These are phyloP conservation scores for Seira ritae DNA, from an alignment of 2,888 invertebrate genomes.

Conservation along the genomic window DNA sequence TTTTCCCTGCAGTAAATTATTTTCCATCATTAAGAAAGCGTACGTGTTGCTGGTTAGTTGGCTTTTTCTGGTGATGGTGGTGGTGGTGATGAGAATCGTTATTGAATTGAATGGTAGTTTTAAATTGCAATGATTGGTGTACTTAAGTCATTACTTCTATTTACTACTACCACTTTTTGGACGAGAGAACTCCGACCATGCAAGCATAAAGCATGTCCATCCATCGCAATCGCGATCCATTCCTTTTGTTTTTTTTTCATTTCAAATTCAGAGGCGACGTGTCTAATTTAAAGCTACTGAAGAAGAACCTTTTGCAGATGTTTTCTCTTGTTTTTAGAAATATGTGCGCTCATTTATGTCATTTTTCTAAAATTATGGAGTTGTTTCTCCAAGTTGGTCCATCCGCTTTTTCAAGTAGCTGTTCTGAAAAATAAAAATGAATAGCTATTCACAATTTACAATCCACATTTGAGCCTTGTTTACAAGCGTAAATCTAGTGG, in stretches of 20 bases:
- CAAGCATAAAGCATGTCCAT: too few relatives aligned
- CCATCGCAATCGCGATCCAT: too few relatives aligned
- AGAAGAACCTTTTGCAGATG: slow-evolving; percentile 21
- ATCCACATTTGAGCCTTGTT: background rate
- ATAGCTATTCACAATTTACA: slow-evolving; percentile 5
- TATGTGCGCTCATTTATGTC: slow-evolving; percentile 51
- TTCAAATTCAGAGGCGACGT: too few relatives aligned
- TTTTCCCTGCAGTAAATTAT: slow-evolving; percentile 21
- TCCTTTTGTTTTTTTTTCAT: too few relatives aligned
- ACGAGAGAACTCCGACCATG: too few relatives aligned
- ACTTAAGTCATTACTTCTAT: slow-evolving; percentile 43
- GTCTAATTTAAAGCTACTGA: too few relatives aligned
- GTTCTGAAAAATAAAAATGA: background rate
- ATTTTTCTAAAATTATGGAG: slow-evolving; percentile 40
- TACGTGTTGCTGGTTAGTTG: too few relatives aligned
- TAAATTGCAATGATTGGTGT: slow-evolving; percentile 9
- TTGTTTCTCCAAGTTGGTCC: background rate
- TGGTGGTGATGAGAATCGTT: slow-evolving; percentile 23
- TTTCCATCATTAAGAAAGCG: too few relatives aligned
- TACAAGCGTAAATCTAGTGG: background rate
- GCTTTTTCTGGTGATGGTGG: too few relatives aligned
- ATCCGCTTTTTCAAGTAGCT: background rate
- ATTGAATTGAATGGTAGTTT: slow-evolving; percentile 44
- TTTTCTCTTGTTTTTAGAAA: slow-evolving; percentile 19
- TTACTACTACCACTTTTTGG: too few relatives aligned